Percentiles rank a stretch among this genome's conserved stretches.
phyloP scores from a whole-genome alignment of 2,113 vertebrate genomes.

The Maccullochella peelii region DNA sequence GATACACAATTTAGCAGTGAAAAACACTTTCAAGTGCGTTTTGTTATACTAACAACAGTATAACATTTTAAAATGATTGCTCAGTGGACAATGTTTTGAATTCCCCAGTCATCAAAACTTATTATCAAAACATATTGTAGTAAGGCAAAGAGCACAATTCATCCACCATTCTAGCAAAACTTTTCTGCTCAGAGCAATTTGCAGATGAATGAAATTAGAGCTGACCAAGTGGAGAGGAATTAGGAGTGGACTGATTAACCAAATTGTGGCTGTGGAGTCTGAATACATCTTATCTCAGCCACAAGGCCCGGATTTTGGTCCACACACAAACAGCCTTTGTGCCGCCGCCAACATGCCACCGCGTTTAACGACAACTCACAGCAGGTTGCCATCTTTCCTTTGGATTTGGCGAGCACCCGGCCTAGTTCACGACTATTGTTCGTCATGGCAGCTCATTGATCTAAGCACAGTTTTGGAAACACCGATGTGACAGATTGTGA shows the following conservation, averaged over 20 bases:
- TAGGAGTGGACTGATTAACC: conserved; percentile 64
- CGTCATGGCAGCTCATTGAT: conserved; percentile 24
- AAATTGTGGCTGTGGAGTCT: conserved; percentile 57
- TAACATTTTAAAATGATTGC: conserved; percentile 51
- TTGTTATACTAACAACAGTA: conserved; percentile 37
- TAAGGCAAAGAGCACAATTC: conserved; percentile 49
- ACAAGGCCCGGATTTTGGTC: conserved; percentile 30
- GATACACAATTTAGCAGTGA: conserved; percentile 1
- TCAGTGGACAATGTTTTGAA: conserved; percentile 48
- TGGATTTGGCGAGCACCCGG: not conserved
- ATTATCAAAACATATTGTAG: conserved; percentile 41
- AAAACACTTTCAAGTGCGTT: conserved; percentile 25
- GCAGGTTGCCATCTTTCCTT: conserved; percentile 44
- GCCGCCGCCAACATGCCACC: conserved; percentile 5
- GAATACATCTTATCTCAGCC: conserved; percentile 71
- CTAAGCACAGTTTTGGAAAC: conserved; percentile 27
- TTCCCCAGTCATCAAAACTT: conserved; percentile 55
- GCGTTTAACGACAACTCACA: conserved; percentile 32
- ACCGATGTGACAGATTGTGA: conserved; percentile 25
- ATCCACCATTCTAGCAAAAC: conserved; percentile 39
- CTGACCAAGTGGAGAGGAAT: conserved; percentile 62
- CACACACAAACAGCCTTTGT: conserved; percentile 57
- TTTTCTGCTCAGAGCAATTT: conserved; percentile 68
- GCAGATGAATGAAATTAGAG: conserved; percentile 74
- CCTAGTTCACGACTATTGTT: conserved; percentile 29